Conservation (phyloP, 2,797 vertebrate genomes). For the Sphenodon punctatus region DNA sequence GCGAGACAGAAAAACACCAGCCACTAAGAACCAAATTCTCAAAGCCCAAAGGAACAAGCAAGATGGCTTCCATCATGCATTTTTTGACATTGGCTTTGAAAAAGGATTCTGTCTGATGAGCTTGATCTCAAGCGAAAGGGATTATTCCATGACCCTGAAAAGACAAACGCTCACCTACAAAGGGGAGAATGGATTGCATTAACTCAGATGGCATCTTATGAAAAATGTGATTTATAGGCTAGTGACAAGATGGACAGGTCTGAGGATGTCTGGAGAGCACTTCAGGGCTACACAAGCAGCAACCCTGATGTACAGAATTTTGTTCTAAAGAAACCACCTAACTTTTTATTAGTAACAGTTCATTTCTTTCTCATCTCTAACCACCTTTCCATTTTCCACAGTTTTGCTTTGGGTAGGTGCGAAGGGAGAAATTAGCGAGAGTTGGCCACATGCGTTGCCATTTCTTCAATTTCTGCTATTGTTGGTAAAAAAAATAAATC, state of each 20-base stretch:
- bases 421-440: background rate
- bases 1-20: constrained; percentile 1
- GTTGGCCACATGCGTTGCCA: background rate
- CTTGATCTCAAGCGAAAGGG: constrained; percentile 8
- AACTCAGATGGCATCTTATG: constrained; percentile 3
- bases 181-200: background rate
- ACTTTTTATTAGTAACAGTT: background rate
- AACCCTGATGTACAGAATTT: background rate
- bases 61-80: background rate
- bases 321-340: background rate
- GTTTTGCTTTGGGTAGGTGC: background rate
- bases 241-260: background rate
- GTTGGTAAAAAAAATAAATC: constrained; percentile 40
- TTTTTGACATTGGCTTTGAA: constrained; percentile 4
- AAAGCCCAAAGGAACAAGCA: constrained; percentile 5
- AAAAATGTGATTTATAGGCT: background rate
- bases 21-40: constrained; percentile 18
- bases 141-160: constrained; percentile 15
- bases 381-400: fast-evolving
- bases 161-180: background rate
- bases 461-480: constrained; percentile 5
- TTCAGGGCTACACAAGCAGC: background rate
- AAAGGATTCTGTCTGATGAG: background rate
- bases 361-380: constrained; percentile 2
- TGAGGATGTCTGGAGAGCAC: background rate